Percentiles rank a stretch among this genome's conserved stretches.
phyloP scores from a whole-genome alignment of 2,888 invertebrate genomes.

The Orchesella flavescens region DNA sequence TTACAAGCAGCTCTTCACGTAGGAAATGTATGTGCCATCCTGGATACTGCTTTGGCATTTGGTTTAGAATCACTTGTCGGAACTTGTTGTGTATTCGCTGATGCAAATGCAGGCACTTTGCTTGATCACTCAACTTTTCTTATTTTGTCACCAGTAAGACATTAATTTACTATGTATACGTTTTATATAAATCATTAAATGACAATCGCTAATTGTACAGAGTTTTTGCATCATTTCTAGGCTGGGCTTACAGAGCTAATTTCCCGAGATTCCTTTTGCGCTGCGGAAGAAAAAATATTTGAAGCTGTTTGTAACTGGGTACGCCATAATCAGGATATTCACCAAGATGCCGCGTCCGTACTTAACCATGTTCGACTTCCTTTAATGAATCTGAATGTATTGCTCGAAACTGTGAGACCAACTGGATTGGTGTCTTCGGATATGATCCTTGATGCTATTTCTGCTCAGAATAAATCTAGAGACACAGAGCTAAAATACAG shows the following conservation, averaged over 20 bases:
- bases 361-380: constrained; percentile 82
- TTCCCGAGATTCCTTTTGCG: constrained; percentile 76
- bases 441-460: constrained; percentile 93
- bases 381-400: constrained; percentile 89
- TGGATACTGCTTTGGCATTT: constrained; percentile 90
- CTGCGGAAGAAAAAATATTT: constrained; percentile 94
- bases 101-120: constrained; percentile 89
- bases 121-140: constrained; percentile 89
- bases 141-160: constrained; percentile 85
- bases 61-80: constrained; percentile 78
- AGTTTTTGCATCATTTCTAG: constrained; percentile 74
- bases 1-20: constrained; percentile 89
- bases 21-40: constrained; percentile 93
- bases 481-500: constrained; percentile 88
- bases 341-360: constrained; percentile 72
- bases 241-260: constrained; percentile 89
- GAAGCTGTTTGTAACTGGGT: constrained; percentile 76
- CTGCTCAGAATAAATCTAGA: constrained; percentile 85
- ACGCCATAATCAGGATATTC: constrained; percentile 82
- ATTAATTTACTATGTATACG: background rate
- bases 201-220: background rate
- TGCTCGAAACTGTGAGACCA: constrained; percentile 91
- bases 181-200: background rate
- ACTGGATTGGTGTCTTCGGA: constrained; percentile 91
- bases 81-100: constrained; percentile 92